These are phyloP conservation scores for Odocoileus hemionus DNA, from an alignment of 2,113 vertebrate species.

Conservation along the genomic window DNA sequence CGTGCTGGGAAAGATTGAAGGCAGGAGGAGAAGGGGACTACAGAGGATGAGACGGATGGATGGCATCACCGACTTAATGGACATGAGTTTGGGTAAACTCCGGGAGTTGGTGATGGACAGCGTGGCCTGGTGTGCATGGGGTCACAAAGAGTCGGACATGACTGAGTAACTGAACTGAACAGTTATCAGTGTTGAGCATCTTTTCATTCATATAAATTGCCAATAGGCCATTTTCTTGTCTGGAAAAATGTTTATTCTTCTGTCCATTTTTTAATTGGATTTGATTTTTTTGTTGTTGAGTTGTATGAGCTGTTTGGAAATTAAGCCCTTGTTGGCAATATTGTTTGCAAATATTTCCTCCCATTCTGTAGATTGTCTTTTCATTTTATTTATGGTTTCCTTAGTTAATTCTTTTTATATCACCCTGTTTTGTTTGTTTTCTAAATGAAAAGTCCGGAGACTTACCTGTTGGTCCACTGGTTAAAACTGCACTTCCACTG, in stretches of 20 bases:
- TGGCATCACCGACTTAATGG: not conserved
- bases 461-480: not conserved
- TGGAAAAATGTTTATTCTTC: not conserved
- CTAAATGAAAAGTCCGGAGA: not conserved
- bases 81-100: not conserved
- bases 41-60: not conserved
- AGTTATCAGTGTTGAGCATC: not conserved
- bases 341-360: not conserved
- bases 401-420: not conserved
- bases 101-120: not conserved
- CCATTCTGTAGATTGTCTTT: not conserved
- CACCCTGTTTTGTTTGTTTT: not conserved
- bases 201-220: not conserved
- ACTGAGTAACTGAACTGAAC: not conserved
- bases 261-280: not conserved
- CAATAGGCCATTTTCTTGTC: not conserved
- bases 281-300: not conserved
- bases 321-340: not conserved
- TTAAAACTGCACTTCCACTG: not conserved
- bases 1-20: not conserved
- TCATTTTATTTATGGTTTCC: not conserved
- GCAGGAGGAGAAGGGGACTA: not conserved
- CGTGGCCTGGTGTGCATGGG: not conserved
- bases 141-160: rapidly evolving
- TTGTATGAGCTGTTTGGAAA: not conserved